Evolutionary conservation across 2,888 invertebrate species (phyloP), one percentile per base, ranked within the genome.

Genomic region (Camptogramma bilineatum): DNA sequence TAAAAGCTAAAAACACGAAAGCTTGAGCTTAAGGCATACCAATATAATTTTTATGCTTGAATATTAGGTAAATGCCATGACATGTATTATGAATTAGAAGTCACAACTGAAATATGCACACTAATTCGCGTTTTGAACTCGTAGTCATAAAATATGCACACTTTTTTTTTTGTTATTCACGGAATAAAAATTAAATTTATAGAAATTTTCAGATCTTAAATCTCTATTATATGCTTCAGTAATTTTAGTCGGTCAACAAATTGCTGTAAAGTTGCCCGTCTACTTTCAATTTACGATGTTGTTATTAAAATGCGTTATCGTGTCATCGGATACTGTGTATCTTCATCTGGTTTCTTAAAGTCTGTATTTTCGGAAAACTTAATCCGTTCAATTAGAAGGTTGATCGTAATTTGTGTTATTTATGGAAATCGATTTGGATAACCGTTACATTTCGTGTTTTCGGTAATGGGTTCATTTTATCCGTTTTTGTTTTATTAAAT

Each of bases 371-470:
- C 58, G 68, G 71, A 71, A 63, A 73, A 80, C 72, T 72, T 71
- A 74, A 79, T 78, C 75, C 74, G 60, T 67, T 65, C 68, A 70
- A 70, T 72, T 72, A 66, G 60, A 59, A 69, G 61, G 65, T 70
- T 60, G 44, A 58, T 48, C 65, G 69, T 73, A 73, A 67, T 61
- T 75, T 69, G 54, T 76, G 66, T 73, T 67, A 59, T 73, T 69
- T 71, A 73, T 71, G 57, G 42, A 58, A 56, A 72, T 74, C 72
- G 77, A 79, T 82, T 78, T 71, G 71, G 31, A 28, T 50, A 16
- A 66, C 58, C 58, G 62, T 58, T 62, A 3, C 46, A n/a, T 57
- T 52, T 58, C 52, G 16, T 57, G 52, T 47, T 28, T 34, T 47
- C 39, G 55, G 55, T 46, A 56, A 57, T 62, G 56, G n/a, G 13